Evolutionary conservation across 2,888 invertebrate species (phyloP), one percentile per base, ranked within the genome.

Genomic region (Cephus rjabovi): DNA sequence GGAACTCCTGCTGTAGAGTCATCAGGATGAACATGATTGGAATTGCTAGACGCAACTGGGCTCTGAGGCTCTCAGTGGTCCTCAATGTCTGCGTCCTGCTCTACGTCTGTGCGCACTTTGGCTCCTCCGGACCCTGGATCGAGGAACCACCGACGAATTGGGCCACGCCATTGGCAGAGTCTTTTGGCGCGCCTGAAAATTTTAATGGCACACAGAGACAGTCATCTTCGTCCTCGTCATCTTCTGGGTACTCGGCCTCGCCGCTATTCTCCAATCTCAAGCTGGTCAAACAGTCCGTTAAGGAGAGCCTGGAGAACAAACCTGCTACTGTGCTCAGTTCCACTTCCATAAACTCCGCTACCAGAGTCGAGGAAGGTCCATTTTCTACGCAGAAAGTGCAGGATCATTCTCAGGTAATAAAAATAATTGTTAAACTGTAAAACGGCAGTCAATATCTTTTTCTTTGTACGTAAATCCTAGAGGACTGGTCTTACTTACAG

Each of bases 61-160:
- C 95, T 92, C 94, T 96, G 90, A 94, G 95, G 86, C 94, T 95
- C 91, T 96, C 95, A 92, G 95, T 96, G 87, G 93, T 96, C 80
- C 94, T 95, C 85, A 96, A 96, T 90, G 93, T 96, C 82, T 95
- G 94, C 84, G 95, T 95, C 77, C 92, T 96, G 79, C 91, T 96
- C 81, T 96, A 96, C 91, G 94, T 95, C 83, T 95, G 95, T 87
- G 93, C 95, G 89, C 95, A 95, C 88, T 92, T 94, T 79, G 93
- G 91, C 34, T 86, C 88, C 23, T 88, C 88, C 79, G 90, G 88
- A 76, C 92, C 92, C 9, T 91, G 90, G 91, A 86, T 89, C 86
- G 94, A 93, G 83, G 90, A 90, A 77, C 91, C 85, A 31, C 92
- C 85, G 77, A 83, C 83, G 12, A 87, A 87, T 75, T 90, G 89